Conservation (phyloP, 2,888 invertebrate genomes). For the Drosophila tanythrix region DNA sequence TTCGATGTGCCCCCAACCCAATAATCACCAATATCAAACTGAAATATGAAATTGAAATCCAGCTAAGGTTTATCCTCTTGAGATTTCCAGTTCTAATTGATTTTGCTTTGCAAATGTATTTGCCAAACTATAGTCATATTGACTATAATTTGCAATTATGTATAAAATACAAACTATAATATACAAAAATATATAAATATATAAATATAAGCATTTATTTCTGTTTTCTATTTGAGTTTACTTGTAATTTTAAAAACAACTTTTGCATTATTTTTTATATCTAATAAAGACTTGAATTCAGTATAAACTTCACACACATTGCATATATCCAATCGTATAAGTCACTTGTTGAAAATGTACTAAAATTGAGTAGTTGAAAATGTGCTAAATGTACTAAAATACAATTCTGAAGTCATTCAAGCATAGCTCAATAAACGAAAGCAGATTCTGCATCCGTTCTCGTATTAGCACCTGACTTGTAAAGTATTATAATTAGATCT, state of each 20-base stretch:
- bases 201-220: neutral
- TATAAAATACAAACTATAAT: neutral
- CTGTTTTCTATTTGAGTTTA: neutral
- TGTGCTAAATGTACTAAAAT: neutral
- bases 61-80: neutral
- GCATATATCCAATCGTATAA: rapidly evolving
- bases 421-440: neutral
- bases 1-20: conserved; percentile 45
- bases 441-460: neutral
- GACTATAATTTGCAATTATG: neutral
- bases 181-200: neutral
- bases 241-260: neutral
- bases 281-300: neutral
- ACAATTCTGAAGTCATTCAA: neutral
- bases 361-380: neutral
- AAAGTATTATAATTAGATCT: neutral
- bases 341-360: neutral
- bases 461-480: neutral
- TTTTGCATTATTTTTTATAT: neutral
- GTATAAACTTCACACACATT: neutral
- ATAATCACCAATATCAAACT: conserved; percentile 8
- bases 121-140: neutral
- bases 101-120: neutral
- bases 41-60: neutral
- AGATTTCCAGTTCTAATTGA: neutral